phyloP scores from a whole-genome alignment of 2,888 invertebrate genomes.

The Glyphotaelius pellucidus region DNA sequence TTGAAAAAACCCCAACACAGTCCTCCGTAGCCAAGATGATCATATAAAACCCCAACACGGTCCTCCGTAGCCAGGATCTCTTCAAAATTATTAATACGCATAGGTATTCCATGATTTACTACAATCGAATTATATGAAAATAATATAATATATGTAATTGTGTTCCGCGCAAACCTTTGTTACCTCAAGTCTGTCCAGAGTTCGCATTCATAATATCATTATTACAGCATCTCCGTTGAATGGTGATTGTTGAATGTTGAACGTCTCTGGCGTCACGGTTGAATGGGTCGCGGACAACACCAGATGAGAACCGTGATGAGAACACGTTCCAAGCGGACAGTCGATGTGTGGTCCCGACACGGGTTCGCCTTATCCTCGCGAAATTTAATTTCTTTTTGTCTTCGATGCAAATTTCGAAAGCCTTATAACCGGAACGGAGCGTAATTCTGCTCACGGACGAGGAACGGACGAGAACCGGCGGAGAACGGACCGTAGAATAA shows the following conservation, averaged over 20 bases:
- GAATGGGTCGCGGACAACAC: constrained; percentile 5
- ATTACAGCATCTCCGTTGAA: not conserved
- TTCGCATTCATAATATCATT: not conserved
- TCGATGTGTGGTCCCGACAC: constrained; percentile 45
- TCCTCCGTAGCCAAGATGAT: no score
- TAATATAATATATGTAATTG: not conserved
- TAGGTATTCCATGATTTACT: no score
- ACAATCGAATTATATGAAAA: no score
- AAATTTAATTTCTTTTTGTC: constrained; percentile 47
- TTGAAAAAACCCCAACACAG: no score
- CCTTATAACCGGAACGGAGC: constrained; percentile 24
- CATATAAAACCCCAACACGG: no score
- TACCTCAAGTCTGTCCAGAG: not conserved
- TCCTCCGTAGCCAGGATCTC: no score
- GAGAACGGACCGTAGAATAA: not conserved
- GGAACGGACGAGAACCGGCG: not conserved
- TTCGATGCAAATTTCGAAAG: constrained; percentile 41
- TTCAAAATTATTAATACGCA: no score
- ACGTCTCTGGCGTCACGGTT: not conserved
- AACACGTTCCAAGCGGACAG: constrained; percentile 31
- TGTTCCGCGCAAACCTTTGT: not conserved
- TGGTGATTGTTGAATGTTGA: not conserved
- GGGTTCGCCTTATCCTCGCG: constrained; percentile 38
- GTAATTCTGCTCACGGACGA: not conserved
- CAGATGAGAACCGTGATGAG: not conserved